Base-by-base conservation (phyloP, 1,140 invertebrate species). In the Ips nitidus region DNA sequence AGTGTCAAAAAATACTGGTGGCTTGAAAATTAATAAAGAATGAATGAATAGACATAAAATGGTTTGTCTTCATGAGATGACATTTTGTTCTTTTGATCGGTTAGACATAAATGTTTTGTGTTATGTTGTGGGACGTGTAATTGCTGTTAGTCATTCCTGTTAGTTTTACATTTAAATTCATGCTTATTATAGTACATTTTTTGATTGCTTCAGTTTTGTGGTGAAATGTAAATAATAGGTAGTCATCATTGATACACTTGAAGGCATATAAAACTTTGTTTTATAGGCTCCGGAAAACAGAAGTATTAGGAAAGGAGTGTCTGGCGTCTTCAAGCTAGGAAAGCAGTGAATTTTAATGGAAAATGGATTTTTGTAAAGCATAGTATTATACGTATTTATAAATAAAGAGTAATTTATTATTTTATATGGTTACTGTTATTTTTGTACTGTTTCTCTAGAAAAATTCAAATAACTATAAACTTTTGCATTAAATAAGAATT, bases 321-420 rank as follows among this genome's bases (percentile, higher is more conserved):
- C 83, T 1, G 82, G 83, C 40, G 83, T 87, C 2, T 88, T 88
- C 76, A 87, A 86, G 75, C 86, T 86, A 71, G 82, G 83, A 52
- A 87, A 87, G 22, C 22, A 22, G 22, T 22, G 22, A 22, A 22
- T 22, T 22, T 22, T 22, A 22, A 22, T 22, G 22, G 22, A 22
- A 22, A 22, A 22, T 22, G 22, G 22, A 22, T 22, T 22, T 22
- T 22, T 22, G 22, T 22, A 22, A 22, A 22, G 22, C 22, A 22
- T 22, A 22, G 22, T 22, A 22, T 22, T 22, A 22, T 22, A 22
- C 22, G 22, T 22, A 22, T 22, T 22, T 22, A 22, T 22, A 22
- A 22, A 22, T 22, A 22, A 22, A 22, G 22, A 22, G 22, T 22
- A 22, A 22, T 22, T 22, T 22, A 22, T 22, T 22, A 22, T 22